Base-by-base conservation (phyloP, 2,113 vertebrate genomes). In the Corythornis vintsioides region DNA sequence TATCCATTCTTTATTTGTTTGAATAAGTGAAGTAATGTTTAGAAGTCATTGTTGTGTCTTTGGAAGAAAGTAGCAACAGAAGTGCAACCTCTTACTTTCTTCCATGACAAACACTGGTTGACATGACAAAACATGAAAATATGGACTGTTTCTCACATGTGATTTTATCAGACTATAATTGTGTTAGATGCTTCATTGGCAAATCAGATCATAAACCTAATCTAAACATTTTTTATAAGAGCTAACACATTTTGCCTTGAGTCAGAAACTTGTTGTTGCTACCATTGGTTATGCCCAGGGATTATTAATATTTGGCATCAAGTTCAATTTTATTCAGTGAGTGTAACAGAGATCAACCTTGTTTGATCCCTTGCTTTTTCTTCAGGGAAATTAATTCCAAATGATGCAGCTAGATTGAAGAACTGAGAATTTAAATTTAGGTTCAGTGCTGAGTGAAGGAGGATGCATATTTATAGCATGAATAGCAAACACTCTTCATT, bases 371-470 rank as follows among this genome's bases (percentile, higher is more conserved):
- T 95, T 84, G 38, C 15, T 93, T 94, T 96, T 92, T 87, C 86
- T 93, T 88, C 6, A 1, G 89, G 75, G 85, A 95, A 95, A 95
- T 91, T 96, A 96, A 95, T 94, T 96, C 67, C 64, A 88, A 95
- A 91, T 89, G 60, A 91, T 83, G 82, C 64, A 92, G 64, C 71
- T 80, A 79, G 78, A 83, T 73, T 94, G 91, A 86, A 93, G 75
- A 91, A 88, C 53, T 87, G 56, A 86, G 67, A 91, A 95, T 88
- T 91, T 89, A 92, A 86, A 92, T 95, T 89, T 77, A 31, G 94
- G 71, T 92, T 70, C 50, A 87, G 52, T 93, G 40, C 50, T 3
- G 52, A 35, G 21, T 86, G 71, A 89, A 94, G 61, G 12, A 87
- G 29, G 56, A 88, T 85, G 56, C 92, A 93, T 94, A 94, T 95